Base-by-base conservation (phyloP, 2,888 invertebrate species). In the Argyra leucocephala region DNA sequence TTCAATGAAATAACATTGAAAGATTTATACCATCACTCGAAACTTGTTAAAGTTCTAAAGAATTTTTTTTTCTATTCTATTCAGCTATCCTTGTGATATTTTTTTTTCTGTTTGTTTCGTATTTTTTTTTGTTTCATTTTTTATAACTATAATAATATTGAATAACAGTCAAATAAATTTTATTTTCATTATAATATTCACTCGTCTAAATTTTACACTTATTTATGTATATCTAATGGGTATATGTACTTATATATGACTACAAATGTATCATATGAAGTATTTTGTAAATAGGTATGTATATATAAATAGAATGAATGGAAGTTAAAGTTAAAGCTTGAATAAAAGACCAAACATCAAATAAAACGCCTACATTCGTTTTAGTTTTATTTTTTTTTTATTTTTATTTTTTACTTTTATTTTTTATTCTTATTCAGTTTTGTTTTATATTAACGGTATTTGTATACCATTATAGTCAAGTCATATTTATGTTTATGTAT, bases 111-210 rank as follows among this genome's bases (percentile, higher is more conserved):
- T 48, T 18, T 37, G 15, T 37, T 37, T 37, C 12, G 6, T 37
- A 3, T 37, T 37, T 15, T 9, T 37, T 37, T 15, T 37, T 37
- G 15, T 37, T 37, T 37, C 15, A 18, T n/a, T 48, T 48, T 48
- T 15, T 48, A 48, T 48, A 48, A 48, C 48, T 48, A 15, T 5
- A 5, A 48, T 18, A 48, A 48, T 48, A 48, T 48, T 48, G 48
- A 48, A 48, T 18, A 48, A 48, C 48, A 48, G 48, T 48, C 12
- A 48, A 48, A 48, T 48, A 48, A 18, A 18, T 48, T 48, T 48
- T 48, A 48, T 48, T 48, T 48, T 48, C 48, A 48, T 48, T 48
- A 48, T 48, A 48, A 48, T 48, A 48, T 48, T 48, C 48, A 48
- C 48, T 48, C 48, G 5, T 48, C 48, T n/a, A 9, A 18, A 48